Conservation (phyloP, 2,888 invertebrate species). For the Campaea margaritaria region DNA sequence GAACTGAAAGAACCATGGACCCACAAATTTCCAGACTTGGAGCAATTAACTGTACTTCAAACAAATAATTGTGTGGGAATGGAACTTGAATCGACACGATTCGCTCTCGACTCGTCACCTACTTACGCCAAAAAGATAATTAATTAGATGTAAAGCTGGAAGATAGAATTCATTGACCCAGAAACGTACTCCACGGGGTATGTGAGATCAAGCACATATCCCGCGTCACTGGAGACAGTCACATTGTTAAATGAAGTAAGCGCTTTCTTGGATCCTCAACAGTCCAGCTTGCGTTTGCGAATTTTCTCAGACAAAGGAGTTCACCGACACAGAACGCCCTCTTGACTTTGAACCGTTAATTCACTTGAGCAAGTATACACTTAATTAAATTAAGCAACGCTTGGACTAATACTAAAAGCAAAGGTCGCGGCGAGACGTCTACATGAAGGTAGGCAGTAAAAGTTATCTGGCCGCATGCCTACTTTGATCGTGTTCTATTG, state of each 20-base stretch:
- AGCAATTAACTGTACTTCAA: no score
- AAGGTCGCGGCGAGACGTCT: no score
- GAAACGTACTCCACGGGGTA: constrained; percentile 28
- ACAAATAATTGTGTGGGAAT: no score
- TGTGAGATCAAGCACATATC: constrained; percentile 39
- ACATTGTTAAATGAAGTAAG: constrained; percentile 55
- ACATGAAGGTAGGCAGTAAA: no score
- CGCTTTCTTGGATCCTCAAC: constrained; percentile 39
- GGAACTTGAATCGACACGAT: no score
- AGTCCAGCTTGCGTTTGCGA: constrained; percentile 15
- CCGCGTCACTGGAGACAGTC: constrained; percentile 43
- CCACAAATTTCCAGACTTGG: no score
- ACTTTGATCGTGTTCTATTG: constrained; percentile 2
- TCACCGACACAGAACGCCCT: constrained; percentile 10
- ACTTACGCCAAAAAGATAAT: constrained; percentile 7
- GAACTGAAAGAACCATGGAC: no score
- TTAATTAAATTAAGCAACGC: constrained; percentile 2
- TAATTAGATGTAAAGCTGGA: constrained; percentile 22
- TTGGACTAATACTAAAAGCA: not conserved
- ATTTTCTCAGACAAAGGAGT: constrained; percentile 2
- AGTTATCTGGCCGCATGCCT: not conserved
- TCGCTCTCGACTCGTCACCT: no score
- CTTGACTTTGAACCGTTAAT: constrained; percentile 12
- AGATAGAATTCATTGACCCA: constrained; percentile 37
- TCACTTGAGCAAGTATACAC: not conserved